Evolutionary conservation across 1,140 invertebrate species (phyloP).

Genomic region (Neodiprion fabricii): DNA sequence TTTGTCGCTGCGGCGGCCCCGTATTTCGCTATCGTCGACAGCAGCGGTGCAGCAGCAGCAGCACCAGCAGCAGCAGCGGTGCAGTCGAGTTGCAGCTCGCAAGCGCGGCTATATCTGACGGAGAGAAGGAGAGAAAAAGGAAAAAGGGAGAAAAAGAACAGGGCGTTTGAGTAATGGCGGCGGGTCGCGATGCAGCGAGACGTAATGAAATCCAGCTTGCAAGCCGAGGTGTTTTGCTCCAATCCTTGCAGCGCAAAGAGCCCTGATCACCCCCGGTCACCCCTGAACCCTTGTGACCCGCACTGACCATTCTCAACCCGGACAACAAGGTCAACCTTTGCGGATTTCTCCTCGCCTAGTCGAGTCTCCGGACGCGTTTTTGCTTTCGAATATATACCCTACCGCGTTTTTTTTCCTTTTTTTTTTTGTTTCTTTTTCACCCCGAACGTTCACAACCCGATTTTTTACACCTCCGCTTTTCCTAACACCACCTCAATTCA

Average conservation of each 20-base stretch:
- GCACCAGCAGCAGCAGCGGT: background rate
- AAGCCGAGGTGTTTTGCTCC: background rate
- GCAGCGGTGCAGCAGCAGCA: background rate
- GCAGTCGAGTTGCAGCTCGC: background rate
- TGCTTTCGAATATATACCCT: too few species aligned
- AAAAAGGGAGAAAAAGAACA: constrained; percentile 6
- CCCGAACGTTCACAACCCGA: constrained; percentile 8
- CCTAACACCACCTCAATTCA: constrained; percentile 23
- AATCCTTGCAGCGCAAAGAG: constrained; percentile 15
- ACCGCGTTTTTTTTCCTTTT: background rate
- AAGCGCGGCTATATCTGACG: background rate
- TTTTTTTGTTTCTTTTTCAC: constrained; percentile 12
- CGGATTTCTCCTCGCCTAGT: background rate
- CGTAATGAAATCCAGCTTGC: constrained; percentile 41
- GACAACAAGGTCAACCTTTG: constrained; percentile 15
- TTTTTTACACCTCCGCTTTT: constrained; percentile 32
- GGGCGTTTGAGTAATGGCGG: constrained; percentile 40
- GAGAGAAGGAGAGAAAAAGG: background rate
- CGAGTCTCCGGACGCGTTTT: constrained; percentile 11
- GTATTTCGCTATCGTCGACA: constrained; percentile 7
- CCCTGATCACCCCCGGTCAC: background rate
- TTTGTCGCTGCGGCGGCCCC: constrained; percentile 6
- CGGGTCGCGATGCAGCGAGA: constrained; percentile 24
- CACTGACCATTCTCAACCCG: constrained; percentile 25
- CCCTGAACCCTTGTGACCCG: constrained; percentile 17